Evolutionary conservation across 2,888 invertebrate genomes (phyloP).

Genomic region (Acleris sparsana): DNA sequence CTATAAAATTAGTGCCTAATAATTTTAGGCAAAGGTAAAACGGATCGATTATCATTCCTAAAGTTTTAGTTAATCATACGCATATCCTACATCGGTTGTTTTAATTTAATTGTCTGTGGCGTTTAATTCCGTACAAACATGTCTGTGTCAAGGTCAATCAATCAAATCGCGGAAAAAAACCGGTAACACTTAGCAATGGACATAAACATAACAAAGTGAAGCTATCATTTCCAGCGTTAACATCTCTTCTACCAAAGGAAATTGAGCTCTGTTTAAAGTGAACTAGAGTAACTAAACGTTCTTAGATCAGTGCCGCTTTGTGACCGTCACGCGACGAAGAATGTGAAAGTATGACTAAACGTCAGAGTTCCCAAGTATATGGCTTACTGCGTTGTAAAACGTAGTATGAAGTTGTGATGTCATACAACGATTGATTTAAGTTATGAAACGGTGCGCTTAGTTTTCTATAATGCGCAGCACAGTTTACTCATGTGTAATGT

Average conservation of each 20-base stretch:
- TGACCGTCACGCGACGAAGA: constrained; percentile 64
- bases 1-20: too few relatives aligned
- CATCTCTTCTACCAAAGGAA: constrained; percentile 1
- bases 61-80: too few relatives aligned
- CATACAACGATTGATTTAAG: constrained; percentile 39
- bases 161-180: constrained; percentile 32
- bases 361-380: constrained; percentile 23
- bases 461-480: constrained; percentile 28
- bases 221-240: constrained; percentile 16
- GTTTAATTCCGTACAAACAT: constrained; percentile 13
- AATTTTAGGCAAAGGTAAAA: too few relatives aligned
- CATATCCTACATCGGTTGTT: constrained; percentile 8
- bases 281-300: background rate
- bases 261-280: constrained; percentile 9
- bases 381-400: constrained; percentile 22
- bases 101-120: constrained; percentile 22
- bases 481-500: constrained; percentile 5
- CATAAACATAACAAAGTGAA: constrained; percentile 10
- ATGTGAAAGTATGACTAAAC: constrained; percentile 64
- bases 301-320: constrained; percentile 19
- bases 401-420: constrained; percentile 37
- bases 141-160: constrained; percentile 36
- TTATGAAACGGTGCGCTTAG: constrained; percentile 38
- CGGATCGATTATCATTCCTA: too few relatives aligned
- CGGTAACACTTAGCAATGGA: constrained; percentile 21